Percentiles rank a stretch among this genome's conserved stretches.
These are phyloP conservation scores for Papilio polytes DNA, from an alignment of 1,140 invertebrate genomes.

Conservation along the genomic window DNA sequence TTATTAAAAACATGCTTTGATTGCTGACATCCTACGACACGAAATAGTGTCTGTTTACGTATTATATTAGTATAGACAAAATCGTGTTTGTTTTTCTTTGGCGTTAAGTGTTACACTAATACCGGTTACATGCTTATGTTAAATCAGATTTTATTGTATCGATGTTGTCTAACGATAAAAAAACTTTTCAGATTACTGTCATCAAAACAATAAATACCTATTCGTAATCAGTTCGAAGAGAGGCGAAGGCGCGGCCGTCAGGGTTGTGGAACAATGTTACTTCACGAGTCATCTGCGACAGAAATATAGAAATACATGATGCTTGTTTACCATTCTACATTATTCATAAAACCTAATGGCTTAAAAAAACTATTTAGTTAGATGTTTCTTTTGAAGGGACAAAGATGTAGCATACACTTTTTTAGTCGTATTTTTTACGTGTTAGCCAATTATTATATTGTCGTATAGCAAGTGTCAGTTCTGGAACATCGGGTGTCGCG, in stretches of 20 bases:
- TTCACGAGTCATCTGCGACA: conserved; percentile 53
- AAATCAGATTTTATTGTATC: too few relatives aligned
- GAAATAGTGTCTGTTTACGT: too few relatives aligned
- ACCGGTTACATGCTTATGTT: too few relatives aligned
- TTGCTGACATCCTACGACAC: too few relatives aligned
- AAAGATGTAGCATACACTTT: neutral
- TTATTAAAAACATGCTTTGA: too few relatives aligned
- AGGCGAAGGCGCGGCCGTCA: conserved; percentile 52
- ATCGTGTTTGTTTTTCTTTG: too few relatives aligned
- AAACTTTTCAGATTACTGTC: neutral
- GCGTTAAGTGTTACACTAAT: too few relatives aligned
- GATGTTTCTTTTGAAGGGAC: neutral
- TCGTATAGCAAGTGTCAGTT: conserved; percentile 35
- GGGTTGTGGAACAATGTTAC: conserved; percentile 56
- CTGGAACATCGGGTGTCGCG: neutral
- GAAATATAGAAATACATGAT: neutral
- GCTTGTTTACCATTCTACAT: neutral
- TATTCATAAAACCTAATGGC: too few relatives aligned
- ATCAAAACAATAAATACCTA: conserved; percentile 3
- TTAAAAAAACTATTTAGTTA: too few relatives aligned
- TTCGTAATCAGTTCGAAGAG: conserved; percentile 1
- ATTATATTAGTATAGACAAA: too few relatives aligned
- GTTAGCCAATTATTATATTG: conserved; percentile 11
- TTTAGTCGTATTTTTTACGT: neutral
- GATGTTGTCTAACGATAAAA: too few relatives aligned